A percentile compares a stretch with the other conserved stretches of the same genome.
These are phyloP conservation scores for human (Homo sapiens) DNA, from an alignment of 2,113 vertebrate species.

Conservation along the genomic window DNA sequence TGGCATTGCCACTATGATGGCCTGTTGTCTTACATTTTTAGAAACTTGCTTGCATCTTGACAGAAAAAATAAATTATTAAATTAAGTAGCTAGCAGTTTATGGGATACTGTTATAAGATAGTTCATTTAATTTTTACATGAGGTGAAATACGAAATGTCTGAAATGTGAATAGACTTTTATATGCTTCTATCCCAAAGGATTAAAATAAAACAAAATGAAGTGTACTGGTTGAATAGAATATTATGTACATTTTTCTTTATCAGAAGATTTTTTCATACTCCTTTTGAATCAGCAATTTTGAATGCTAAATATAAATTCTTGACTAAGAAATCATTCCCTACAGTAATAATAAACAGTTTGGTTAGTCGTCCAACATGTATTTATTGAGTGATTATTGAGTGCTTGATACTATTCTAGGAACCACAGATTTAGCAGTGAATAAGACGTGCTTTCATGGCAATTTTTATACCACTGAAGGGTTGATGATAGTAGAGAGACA, in stretches of 20 bases:
- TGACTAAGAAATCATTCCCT: constrained; percentile 6
- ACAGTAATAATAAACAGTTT: constrained; percentile 28
- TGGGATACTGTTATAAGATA: background rate
- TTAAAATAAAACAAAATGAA: constrained; percentile 34
- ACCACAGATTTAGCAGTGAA: background rate
- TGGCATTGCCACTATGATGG: background rate
- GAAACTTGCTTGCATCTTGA: constrained; percentile 36
- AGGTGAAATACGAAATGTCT: background rate
- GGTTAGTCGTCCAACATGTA: background rate
- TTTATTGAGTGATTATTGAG: constrained; percentile 15
- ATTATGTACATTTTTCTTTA: constrained; percentile 33
- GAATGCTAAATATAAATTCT: constrained; percentile 8
- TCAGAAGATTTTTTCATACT: background rate
- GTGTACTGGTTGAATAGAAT: background rate
- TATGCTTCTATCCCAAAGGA: background rate
- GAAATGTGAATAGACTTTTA: constrained; percentile 31
- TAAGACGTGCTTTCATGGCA: background rate
- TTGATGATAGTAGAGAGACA: background rate
- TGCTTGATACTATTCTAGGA: background rate
- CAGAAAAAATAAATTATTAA: constrained; percentile 44
- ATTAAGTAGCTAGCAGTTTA: constrained; percentile 41
- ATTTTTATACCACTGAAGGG: background rate
- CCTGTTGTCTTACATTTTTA: constrained; percentile 27
- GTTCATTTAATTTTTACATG: constrained; percentile 43
- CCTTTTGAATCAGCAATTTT: constrained; percentile 22